Conservation (phyloP, 2,113 vertebrate species). For the Asarcornis scutulata region DNA sequence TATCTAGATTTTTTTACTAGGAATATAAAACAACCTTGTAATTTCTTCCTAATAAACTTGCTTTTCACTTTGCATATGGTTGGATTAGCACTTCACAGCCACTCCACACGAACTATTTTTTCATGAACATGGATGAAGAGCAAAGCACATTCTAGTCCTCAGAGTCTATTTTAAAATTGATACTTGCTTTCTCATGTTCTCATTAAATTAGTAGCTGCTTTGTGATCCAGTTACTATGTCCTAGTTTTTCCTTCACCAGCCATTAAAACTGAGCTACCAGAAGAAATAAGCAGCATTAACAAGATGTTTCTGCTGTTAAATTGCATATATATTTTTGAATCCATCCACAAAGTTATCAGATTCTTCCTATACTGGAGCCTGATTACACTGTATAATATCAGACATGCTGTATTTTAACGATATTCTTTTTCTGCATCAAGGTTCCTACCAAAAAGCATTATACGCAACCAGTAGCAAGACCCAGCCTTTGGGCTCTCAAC, state of each 20-base stretch:
- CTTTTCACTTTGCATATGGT: not conserved
- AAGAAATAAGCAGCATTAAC: not conserved
- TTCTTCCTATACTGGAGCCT: not conserved
- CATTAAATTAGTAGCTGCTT: not conserved
- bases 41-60: not conserved
- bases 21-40: not conserved
- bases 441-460: not conserved
- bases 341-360: not conserved
- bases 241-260: not conserved
- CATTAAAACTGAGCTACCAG: not conserved
- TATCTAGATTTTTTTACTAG: not conserved
- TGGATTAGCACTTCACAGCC: not conserved
- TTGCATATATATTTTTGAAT: not conserved
- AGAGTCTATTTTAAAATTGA: not conserved
- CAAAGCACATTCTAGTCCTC: not conserved
- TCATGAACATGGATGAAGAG: not conserved
- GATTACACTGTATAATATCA: not conserved
- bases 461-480: not conserved
- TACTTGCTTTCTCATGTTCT: not conserved
- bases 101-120: not conserved
- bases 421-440: not conserved
- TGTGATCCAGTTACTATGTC: accelerated
- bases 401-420: accelerated
- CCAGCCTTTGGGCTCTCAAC: not conserved
- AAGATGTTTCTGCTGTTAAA: not conserved